These are phyloP conservation scores for Bathynomus jamesi DNA, from an alignment of 1,140 invertebrate species.

Conservation along the genomic window DNA sequence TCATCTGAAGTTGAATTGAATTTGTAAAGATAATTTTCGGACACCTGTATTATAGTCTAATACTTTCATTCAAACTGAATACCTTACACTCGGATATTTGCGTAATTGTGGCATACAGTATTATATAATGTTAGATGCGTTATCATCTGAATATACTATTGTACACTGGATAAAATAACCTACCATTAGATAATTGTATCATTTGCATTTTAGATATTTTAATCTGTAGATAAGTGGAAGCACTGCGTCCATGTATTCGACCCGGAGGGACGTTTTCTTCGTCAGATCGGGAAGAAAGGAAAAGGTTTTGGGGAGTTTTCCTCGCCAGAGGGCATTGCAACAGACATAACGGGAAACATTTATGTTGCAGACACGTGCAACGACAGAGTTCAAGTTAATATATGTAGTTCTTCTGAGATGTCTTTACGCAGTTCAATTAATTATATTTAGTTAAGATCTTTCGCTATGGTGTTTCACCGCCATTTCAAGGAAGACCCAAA, in stretches of 20 bases:
- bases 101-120: no score
- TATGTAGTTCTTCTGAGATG: conserved; percentile 4
- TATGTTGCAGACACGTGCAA: conserved; percentile 71
- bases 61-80: no score
- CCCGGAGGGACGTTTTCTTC: conserved; percentile 52
- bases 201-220: no score
- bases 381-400: conserved; percentile 52
- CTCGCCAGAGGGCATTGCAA: conserved; percentile 64
- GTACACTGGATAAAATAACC: no score
- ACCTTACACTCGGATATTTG: no score
- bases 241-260: conserved; percentile 67
- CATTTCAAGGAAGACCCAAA: background rate
- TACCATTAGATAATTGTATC: no score
- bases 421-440: no score
- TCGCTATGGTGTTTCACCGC: background rate
- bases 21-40: no score
- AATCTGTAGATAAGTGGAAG: conserved; percentile 66
- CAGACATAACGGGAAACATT: conserved; percentile 52
- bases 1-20: no score
- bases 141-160: no score
- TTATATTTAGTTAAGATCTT: background rate
- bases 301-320: conserved; percentile 52
- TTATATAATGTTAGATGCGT: no score
- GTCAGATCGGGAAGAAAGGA: conserved; percentile 57
- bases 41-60: no score